Conservation (phyloP, 2,113 vertebrate species). For the Dascyllus trimaculatus region DNA sequence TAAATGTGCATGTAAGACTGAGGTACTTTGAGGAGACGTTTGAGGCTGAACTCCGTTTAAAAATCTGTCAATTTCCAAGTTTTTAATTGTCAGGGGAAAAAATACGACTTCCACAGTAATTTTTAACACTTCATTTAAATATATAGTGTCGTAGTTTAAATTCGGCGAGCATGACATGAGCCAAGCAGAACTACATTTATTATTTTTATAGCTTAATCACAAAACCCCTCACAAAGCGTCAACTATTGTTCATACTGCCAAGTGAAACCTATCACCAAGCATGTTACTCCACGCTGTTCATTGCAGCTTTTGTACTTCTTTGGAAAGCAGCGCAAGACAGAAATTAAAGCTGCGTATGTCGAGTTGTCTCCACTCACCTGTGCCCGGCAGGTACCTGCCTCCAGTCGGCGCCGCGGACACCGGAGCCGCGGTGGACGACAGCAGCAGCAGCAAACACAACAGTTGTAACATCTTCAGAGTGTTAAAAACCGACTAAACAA, state of each 20-base stretch:
- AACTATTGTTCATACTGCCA: background rate
- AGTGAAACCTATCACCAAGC: background rate
- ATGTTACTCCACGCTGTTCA: fast-evolving
- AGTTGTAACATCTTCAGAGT: fast-evolving
- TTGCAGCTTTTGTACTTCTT: fast-evolving
- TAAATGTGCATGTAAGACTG: background rate
- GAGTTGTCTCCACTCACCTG: slow-evolving; percentile 62
- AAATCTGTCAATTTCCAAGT: background rate
- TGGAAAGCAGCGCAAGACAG: background rate
- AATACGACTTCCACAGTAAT: fast-evolving
- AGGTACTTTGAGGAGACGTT: background rate
- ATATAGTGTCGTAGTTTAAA: background rate
- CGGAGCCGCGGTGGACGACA: slow-evolving; percentile 10
- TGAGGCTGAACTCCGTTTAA: background rate
- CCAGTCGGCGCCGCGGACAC: slow-evolving; percentile 54
- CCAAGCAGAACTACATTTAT: fast-evolving
- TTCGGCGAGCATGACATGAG: background rate
- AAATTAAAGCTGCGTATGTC: background rate
- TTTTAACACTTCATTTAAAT: background rate
- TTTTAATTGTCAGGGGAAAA: background rate
- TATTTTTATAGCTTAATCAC: background rate
- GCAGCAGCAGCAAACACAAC: background rate
- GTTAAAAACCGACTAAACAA: background rate
- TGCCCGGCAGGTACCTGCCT: slow-evolving; percentile 37
- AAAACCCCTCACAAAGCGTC: too few relatives aligned